Conservation (phyloP, 2,113 vertebrate species). For the Columbina picui region DNA sequence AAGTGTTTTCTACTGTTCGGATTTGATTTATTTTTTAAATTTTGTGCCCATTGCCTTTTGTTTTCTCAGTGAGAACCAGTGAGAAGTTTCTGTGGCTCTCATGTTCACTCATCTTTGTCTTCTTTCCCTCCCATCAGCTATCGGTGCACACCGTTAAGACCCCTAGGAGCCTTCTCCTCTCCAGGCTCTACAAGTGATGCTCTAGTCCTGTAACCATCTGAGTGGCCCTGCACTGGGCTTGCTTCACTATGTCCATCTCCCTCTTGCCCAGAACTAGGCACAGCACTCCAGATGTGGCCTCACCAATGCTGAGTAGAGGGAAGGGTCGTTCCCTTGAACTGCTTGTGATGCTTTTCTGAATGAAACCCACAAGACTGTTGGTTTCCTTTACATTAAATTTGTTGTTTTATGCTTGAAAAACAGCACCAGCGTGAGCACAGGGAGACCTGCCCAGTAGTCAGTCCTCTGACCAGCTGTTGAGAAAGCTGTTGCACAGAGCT, state of each 20-base stretch:
- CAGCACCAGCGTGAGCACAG: background rate
- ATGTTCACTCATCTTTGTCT: background rate
- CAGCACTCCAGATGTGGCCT: background rate
- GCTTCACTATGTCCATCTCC: background rate
- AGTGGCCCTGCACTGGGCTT: background rate
- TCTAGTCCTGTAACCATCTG: rapidly evolving
- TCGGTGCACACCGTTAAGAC: background rate
- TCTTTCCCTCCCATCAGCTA: background rate
- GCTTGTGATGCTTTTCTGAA: background rate
- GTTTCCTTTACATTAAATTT: background rate
- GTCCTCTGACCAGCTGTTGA: conserved; percentile 5
- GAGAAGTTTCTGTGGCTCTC: background rate
- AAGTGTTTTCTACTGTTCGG: no score
- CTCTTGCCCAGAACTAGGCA: background rate
- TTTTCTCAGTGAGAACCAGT: background rate
- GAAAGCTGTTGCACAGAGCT: background rate
- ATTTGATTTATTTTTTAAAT: no score
- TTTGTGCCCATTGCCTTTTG: background rate
- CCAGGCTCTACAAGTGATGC: background rate
- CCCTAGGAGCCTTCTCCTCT: background rate
- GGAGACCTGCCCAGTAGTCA: background rate
- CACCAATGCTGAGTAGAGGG: background rate
- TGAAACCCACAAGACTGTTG: background rate
- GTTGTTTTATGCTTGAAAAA: background rate
- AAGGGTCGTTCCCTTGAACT: no score